Percentiles rank a stretch among this genome's conserved stretches.
Evolutionary conservation across 2,888 invertebrate genomes (phyloP).

Genomic region (Brenthis hecate): DNA sequence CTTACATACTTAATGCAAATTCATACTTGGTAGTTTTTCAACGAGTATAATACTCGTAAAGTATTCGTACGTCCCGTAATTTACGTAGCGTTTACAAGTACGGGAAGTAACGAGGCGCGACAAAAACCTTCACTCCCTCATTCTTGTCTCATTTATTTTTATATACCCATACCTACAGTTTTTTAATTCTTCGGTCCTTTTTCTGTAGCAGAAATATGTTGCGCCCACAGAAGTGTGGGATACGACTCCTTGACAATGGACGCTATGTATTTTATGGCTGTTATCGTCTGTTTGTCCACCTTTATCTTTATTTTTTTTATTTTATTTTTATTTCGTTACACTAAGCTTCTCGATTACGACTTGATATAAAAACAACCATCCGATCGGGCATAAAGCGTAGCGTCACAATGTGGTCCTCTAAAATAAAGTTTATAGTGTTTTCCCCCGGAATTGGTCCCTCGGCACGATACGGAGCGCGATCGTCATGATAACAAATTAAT

Average conservation of each 20-base stretch:
- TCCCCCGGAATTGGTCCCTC: slow-evolving; percentile 36
- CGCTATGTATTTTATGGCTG: slow-evolving; percentile 42
- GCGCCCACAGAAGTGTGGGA: slow-evolving; percentile 48
- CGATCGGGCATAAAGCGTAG: slow-evolving; percentile 23
- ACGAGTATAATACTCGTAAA: slow-evolving; percentile 18
- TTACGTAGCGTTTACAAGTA: slow-evolving; percentile 52
- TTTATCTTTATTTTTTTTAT: slow-evolving; percentile 29
- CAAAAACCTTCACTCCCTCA: slow-evolving; percentile 56
- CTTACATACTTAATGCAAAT: slow-evolving; percentile 31
- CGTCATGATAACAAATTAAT: slow-evolving; percentile 57
- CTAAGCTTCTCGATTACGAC: slow-evolving; percentile 33
- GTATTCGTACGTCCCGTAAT: slow-evolving; percentile 48
- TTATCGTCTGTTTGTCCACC: slow-evolving; percentile 33
- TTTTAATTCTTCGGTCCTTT: slow-evolving; percentile 41
- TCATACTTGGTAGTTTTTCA: slow-evolving; percentile 19
- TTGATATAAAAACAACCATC: slow-evolving; percentile 25
- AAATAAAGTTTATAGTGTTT: slow-evolving; percentile 40
- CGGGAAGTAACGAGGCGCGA: slow-evolving; percentile 64
- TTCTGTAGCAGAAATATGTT: slow-evolving; percentile 50
- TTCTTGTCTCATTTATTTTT: slow-evolving; percentile 56
- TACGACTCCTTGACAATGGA: slow-evolving; percentile 57
- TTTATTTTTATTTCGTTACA: slow-evolving; percentile 30
- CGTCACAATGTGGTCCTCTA: slow-evolving; percentile 25
- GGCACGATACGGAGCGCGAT: slow-evolving; percentile 24
- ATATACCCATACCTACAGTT: slow-evolving; percentile 40